Conservation (phyloP, 2,888 invertebrate species). For the Tillus elongatus region DNA sequence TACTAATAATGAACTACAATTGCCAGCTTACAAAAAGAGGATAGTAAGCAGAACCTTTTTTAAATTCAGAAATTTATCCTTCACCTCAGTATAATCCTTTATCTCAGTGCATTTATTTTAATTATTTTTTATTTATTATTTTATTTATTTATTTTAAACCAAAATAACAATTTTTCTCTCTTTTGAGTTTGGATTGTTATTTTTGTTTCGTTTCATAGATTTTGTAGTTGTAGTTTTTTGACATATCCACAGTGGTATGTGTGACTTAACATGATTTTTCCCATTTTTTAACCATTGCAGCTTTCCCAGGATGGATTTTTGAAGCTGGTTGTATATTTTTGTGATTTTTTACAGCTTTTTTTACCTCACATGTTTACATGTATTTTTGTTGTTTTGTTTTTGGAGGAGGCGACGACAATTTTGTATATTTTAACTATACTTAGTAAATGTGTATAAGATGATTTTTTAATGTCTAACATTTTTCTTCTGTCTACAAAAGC, state of each 20-base stretch:
- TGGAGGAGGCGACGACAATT: background rate
- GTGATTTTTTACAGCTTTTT: constrained; percentile 25
- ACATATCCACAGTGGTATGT: constrained; percentile 42
- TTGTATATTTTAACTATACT: constrained; percentile 7
- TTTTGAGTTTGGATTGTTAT: too few species aligned
- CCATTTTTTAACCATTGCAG: constrained; percentile 43
- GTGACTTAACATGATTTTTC: constrained; percentile 35
- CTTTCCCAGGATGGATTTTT: constrained; percentile 39
- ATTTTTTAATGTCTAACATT: constrained; percentile 24
- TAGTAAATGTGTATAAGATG: constrained; percentile 10
- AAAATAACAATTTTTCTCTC: too few species aligned
- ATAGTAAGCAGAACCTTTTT: constrained; percentile 17
- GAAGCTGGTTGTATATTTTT: constrained; percentile 34
- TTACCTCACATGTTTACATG: background rate
- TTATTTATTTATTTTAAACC: constrained; percentile 2
- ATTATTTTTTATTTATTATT: constrained; percentile 11
- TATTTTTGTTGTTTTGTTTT: too few species aligned
- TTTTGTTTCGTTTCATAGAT: constrained; percentile 9
- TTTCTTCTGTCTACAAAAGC: constrained; percentile 45
- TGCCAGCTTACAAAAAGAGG: constrained; percentile 19
- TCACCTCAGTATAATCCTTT: constrained; percentile 6
- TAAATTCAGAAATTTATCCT: constrained; percentile 9
- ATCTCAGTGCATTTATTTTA: constrained; percentile 8
- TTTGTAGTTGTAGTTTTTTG: constrained; percentile 31
- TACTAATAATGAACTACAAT: constrained; percentile 8